phyloP scores from a whole-genome alignment of 2,888 invertebrate species.

The Hypolimnas misippus region DNA sequence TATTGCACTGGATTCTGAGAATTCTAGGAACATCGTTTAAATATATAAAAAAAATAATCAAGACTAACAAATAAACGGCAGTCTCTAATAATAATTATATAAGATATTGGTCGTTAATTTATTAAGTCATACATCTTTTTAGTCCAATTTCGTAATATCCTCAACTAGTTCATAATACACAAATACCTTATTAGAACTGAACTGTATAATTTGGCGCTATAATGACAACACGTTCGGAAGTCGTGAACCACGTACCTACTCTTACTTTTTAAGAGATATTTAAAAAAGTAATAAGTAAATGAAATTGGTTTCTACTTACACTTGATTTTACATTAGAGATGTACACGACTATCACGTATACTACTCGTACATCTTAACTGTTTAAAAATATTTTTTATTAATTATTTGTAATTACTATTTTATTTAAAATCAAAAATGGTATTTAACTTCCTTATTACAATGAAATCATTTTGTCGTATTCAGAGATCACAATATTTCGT shows the following conservation, averaged over 20 bases:
- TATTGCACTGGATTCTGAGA: neutral
- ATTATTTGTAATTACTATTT: too few relatives aligned
- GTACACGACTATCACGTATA: too few relatives aligned
- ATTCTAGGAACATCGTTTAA: neutral
- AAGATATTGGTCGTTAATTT: neutral
- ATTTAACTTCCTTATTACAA: too few relatives aligned
- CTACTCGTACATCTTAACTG: too few relatives aligned
- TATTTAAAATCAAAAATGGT: too few relatives aligned
- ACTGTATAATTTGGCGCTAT: neutral
- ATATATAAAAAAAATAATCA: neutral
- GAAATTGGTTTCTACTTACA: neutral
- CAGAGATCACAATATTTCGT: neutral
- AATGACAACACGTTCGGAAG: slow-evolving; percentile 6
- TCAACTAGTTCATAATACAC: neutral
- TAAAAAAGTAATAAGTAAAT: neutral
- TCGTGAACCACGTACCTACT: neutral
- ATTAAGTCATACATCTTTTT: slow-evolving; percentile 1
- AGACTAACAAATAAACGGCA: neutral
- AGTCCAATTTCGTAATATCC: slow-evolving; percentile 4
- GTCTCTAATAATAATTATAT: neutral
- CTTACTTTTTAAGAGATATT: neutral
- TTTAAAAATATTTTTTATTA: too few relatives aligned
- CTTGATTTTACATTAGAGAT: neutral
- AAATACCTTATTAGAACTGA: slow-evolving; percentile 5
- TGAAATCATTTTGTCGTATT: too few relatives aligned